Evolutionary conservation across 1,140 invertebrate genomes (phyloP), one percentile per base, ranked within the genome.

Genomic region (Nasonia longicornis): DNA sequence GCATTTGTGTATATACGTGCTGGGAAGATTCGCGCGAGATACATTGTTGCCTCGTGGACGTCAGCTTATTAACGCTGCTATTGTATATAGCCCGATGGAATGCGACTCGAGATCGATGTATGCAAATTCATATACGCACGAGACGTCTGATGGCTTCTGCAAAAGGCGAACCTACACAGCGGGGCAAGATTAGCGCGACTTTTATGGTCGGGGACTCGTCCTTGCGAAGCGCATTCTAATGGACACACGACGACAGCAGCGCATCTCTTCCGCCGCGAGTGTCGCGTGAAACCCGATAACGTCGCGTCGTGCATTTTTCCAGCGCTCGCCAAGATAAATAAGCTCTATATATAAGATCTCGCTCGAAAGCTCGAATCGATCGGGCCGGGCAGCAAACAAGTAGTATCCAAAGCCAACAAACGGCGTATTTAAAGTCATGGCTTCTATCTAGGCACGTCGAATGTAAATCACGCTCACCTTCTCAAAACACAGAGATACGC

Each of bases 401-500:
- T 58, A 58, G 16, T 58, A n/a, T n/a, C 52, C 52, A n/a, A 58
- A 58, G 20, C 20, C 52, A 58, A 58, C 52, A 58, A 58, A 52
- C 16, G 48, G 3, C 16, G 48, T 52, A 52, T 52, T 52, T 52
- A 52, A 52, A 52, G 48, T 52, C 48, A 0, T 16, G 14, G 48
- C 48, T 52, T 52, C 48, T 26, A 26, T 52, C 48, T 52, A 52
- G 12, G 16, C 31, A 20, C 48, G 16, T 4, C 16, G 20, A 58
- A 20, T 58, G 16, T 58, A 20, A 58, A 58, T 58, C 48, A 81
- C 72, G 69, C 76, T 75, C 58, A 12, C n/a, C 73, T 81, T 71
- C 52, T 58, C 12, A n/a, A 52, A 63, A 63, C 66, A n/a, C 20
- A 3, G 20, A 58, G 16, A 7, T 16, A 58, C 20, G 6, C 14